A percentile compares a stretch with the other conserved stretches of the same genome.
Evolutionary conservation across 2,888 invertebrate species (phyloP).

Genomic region (Apantesis nais): DNA sequence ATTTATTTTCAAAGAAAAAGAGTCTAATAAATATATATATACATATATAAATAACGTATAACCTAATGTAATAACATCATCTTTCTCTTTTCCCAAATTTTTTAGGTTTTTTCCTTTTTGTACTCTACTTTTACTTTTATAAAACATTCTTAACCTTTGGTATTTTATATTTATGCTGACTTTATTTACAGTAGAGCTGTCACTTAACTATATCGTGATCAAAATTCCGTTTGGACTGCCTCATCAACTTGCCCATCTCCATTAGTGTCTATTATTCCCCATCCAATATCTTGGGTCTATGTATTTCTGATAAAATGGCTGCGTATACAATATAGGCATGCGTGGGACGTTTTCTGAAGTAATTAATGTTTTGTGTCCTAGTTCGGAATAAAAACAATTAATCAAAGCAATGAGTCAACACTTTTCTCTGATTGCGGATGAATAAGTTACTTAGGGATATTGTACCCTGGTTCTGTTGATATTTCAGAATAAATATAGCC

Average conservation of each 20-base stretch:
- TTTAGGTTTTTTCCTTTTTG: too few relatives aligned
- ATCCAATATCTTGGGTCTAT: neutral
- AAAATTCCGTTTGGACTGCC: neutral
- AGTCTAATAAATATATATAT: too few relatives aligned
- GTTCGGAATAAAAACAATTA: conserved; percentile 44
- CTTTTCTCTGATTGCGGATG: conserved; percentile 40
- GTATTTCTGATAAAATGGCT: conserved; percentile 2
- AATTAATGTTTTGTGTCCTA: conserved; percentile 45
- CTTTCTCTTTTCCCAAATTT: too few relatives aligned
- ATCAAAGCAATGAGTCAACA: conserved; percentile 48
- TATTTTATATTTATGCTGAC: neutral
- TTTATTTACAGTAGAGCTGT: neutral
- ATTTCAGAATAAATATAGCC: neutral
- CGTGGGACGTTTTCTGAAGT: conserved; percentile 30
- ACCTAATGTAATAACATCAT: too few relatives aligned
- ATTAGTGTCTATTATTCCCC: conserved; percentile 3
- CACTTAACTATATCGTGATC: neutral
- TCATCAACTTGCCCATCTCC: conserved; percentile 4
- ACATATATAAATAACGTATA: too few relatives aligned
- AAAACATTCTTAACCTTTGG: too few relatives aligned
- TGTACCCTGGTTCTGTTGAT: neutral
- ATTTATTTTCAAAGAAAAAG: too few relatives aligned
- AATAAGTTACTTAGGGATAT: conserved; percentile 22
- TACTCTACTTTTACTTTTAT: too few relatives aligned
- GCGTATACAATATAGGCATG: conserved; percentile 6